Evolutionary conservation across 2,113 vertebrate species (phyloP).

Genomic region (Perognathus longimembris): DNA sequence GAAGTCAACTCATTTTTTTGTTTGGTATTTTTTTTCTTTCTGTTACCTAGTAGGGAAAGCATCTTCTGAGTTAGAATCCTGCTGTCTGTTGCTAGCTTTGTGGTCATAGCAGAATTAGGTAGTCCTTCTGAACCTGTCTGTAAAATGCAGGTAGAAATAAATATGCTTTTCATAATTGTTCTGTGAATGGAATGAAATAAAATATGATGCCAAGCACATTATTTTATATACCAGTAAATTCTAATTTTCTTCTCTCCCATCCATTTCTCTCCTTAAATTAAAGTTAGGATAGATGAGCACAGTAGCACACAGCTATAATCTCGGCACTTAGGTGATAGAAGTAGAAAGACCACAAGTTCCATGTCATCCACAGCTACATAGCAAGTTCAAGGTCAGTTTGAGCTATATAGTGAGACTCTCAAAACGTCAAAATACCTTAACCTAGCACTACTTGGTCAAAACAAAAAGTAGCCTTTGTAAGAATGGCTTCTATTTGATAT

Average conservation of each 20-base stretch:
- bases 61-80: conserved; percentile 16
- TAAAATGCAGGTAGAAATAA: not conserved
- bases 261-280: conserved; percentile 42
- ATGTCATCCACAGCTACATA: not conserved
- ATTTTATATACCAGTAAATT: not conserved
- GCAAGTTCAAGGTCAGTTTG: not conserved
- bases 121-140: not conserved
- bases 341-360: not conserved
- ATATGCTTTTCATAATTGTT: conserved; percentile 2
- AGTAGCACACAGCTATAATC: not conserved
- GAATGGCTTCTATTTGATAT: conserved; percentile 15
- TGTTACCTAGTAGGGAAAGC: conserved; percentile 3
- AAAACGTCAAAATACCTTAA: not conserved
- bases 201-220: not conserved
- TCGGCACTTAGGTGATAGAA: not conserved
- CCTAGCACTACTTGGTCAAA: conserved; percentile 34
- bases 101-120: conserved; percentile 43
- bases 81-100: conserved; percentile 7
- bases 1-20: not conserved
- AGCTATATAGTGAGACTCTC: not conserved
- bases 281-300: not conserved
- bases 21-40: not conserved
- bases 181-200: conserved; percentile 31
- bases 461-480: conserved; percentile 28
- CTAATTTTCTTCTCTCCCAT: conserved; percentile 25